These are phyloP conservation scores for Platyscapa corneri DNA, from an alignment of 1,140 invertebrate genomes.

Conservation along the genomic window DNA sequence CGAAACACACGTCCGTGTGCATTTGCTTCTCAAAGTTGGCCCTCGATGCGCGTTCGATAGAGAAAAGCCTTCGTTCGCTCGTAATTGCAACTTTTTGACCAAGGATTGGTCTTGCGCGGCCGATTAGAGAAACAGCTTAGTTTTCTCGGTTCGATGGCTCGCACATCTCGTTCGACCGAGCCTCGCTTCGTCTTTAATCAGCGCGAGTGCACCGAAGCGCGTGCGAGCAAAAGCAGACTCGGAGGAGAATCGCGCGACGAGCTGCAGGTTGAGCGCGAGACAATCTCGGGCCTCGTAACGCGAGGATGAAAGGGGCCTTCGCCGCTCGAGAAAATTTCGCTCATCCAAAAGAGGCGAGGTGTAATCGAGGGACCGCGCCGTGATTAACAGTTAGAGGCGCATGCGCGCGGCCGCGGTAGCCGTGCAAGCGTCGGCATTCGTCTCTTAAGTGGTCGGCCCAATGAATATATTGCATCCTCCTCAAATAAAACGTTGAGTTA, in stretches of 20 bases:
- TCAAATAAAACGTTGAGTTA: conserved; percentile 69
- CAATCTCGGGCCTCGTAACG: neutral
- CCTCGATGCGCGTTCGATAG: too few species aligned
- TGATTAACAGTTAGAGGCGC: conserved; percentile 43
- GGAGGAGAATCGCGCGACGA: neutral
- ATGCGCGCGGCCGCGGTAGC: conserved; percentile 24
- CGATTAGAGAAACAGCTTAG: too few species aligned
- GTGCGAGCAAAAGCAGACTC: neutral
- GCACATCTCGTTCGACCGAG: neutral
- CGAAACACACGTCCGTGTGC: too few species aligned
- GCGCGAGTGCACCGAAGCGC: neutral
- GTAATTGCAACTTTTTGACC: too few species aligned
- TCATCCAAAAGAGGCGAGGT: neutral
- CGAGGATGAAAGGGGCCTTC: neutral
- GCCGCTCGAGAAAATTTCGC: neutral
- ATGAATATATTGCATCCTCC: conserved; percentile 65
- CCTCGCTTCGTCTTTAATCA: neutral
- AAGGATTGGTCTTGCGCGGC: too few species aligned
- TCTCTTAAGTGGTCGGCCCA: conserved; percentile 56
- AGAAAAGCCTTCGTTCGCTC: too few species aligned
- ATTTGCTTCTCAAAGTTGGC: too few species aligned
- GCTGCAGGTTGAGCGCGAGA: neutral
- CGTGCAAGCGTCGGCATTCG: neutral
- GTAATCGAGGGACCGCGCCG: neutral
- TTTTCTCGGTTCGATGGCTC: neutral